These are phyloP conservation scores for Aphelenchoides fujianensis DNA, from an alignment of 1,140 invertebrate genomes.

Conservation along the genomic window DNA sequence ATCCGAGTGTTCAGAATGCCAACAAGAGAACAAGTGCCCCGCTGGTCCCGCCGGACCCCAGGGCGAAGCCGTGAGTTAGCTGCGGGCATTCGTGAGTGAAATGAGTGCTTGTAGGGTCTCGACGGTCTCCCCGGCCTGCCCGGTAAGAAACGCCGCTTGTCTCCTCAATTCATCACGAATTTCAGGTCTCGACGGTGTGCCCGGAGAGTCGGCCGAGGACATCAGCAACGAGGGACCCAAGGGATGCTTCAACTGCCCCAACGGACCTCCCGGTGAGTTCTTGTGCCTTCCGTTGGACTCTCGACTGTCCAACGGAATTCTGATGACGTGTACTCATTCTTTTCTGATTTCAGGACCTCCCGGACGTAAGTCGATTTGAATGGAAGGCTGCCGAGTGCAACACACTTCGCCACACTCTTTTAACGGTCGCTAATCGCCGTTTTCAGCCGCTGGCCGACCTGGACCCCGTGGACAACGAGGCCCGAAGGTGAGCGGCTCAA, in stretches of 20 bases:
- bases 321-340: not conserved
- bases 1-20: too few species aligned
- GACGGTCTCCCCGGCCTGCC: slow-evolving; percentile 28
- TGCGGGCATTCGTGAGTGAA: too few species aligned
- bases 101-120: too few species aligned
- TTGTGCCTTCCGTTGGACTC: not conserved
- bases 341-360: slow-evolving; percentile 13
- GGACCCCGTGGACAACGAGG: slow-evolving; percentile 45
- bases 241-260: slow-evolving; percentile 47
- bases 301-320: not conserved
- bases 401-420: too few species aligned
- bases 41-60: slow-evolving; percentile 33
- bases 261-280: slow-evolving; percentile 29
- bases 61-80: slow-evolving; percentile 20
- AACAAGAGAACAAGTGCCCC: slow-evolving; percentile 33
- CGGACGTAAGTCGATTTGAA: too few species aligned
- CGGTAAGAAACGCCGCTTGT: slow-evolving; percentile 2
- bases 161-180: not conserved
- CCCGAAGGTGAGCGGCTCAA: slow-evolving; percentile 23
- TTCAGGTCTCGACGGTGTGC: slow-evolving; percentile 34
- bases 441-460: slow-evolving; percentile 40
- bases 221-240: slow-evolving; percentile 22
- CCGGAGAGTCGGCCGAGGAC: slow-evolving; percentile 38
- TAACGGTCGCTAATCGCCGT: too few species aligned
- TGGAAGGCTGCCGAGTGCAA: too few species aligned